Evolutionary conservation across 2,888 invertebrate species (phyloP), one percentile per base, ranked within the genome.

Genomic region (Cremastinae sp.): DNA sequence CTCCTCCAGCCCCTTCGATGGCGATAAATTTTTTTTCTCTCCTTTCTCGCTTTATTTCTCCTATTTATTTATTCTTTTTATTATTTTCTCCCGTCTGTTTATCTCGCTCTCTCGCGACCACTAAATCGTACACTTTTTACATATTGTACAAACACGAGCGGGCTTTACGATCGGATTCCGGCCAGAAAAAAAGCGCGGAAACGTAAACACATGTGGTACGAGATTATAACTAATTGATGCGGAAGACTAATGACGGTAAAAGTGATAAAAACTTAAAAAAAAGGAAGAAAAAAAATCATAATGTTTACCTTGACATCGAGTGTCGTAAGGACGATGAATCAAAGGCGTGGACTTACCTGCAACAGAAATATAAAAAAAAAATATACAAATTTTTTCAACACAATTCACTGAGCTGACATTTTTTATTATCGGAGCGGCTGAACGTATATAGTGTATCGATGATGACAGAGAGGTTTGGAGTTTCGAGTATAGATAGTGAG

Each of bases 121-220:
- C 75, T 72, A 56, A 68, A 66, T 64, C 56, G 45, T 18, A 22
- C 58, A n/a, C 39, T 41, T 18, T 39, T 18, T 37, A n/a, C 16
- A 10, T 2, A 1, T 1, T 28, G 10, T 18, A n/a, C 8, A 41
- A n/a, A 56, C 28, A 39, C 12, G 35, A 10, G 8, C n/a, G 35
- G 18, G 16, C 12, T 66, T 61, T 51, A 53, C 77, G 64, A 79
- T 61, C 69, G 47, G 66, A 69, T 69, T 58, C 61, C 55, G 51
- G 28, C 55, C 71, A 66, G 73, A 77, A 82, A 79, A 78, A 80
- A 82, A 78, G 80, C 72, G 58, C 65, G 70, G 77, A 70, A n/a
- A 68, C 61, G 62, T 75, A 51, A 58, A 58, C 22, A 65, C 41
- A 18, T 14, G 56, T 10, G 47, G 20, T 18, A 51, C 49, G 28